phyloP scores from a whole-genome alignment of 2,888 invertebrate genomes.

The Marronus borbonicus region DNA sequence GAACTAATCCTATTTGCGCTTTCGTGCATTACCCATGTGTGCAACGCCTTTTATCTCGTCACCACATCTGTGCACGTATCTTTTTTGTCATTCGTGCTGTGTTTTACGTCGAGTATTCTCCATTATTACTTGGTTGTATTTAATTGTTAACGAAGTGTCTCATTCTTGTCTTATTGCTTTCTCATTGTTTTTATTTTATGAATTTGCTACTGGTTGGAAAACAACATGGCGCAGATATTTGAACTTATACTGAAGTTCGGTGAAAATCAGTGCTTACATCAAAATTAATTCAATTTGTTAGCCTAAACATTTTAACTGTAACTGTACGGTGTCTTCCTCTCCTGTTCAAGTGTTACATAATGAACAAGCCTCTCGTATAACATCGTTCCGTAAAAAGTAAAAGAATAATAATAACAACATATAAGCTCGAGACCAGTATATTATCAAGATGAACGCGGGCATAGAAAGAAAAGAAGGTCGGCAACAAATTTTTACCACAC shows the following conservation, averaged over 20 bases:
- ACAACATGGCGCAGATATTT: too few species aligned
- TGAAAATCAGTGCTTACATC: background rate
- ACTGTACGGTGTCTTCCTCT: background rate
- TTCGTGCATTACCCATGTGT: constrained; percentile 20
- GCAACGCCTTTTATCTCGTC: constrained; percentile 14
- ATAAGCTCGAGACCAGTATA: constrained; percentile 1
- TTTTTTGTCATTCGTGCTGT: background rate
- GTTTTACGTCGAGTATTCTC: background rate
- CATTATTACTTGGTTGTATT: background rate
- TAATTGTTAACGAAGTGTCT: background rate
- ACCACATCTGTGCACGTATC: constrained; percentile 7
- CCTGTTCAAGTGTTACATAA: constrained; percentile 5
- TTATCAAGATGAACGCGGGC: constrained; percentile 48
- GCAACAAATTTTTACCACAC: constrained; percentile 58
- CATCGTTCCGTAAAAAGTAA: constrained; percentile 1
- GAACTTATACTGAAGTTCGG: background rate
- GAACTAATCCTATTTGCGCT: constrained; percentile 22
- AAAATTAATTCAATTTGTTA: background rate
- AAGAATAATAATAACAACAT: constrained; percentile 25
- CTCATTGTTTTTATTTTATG: background rate
- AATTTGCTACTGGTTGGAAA: too few species aligned
- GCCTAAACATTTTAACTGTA: background rate
- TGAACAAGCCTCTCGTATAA: constrained; percentile 13
- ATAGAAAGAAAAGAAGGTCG: constrained; percentile 60
- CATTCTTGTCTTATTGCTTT: background rate